phyloP scores from a whole-genome alignment of 2,888 invertebrate species.

The Hydriomena furcata region DNA sequence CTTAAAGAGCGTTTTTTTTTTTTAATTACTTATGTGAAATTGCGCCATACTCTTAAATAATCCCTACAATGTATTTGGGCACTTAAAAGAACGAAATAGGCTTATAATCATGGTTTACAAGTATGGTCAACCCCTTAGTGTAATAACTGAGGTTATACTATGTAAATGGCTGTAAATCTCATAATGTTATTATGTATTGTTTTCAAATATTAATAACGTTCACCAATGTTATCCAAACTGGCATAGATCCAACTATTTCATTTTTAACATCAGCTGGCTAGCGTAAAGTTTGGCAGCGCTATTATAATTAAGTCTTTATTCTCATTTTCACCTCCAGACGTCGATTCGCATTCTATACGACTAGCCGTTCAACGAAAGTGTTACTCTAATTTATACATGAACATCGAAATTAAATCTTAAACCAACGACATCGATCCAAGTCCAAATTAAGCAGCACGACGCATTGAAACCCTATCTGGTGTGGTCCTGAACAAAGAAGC shows the following conservation, averaged over 20 bases:
- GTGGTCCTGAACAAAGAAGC: conserved; percentile 60
- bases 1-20: too few species aligned
- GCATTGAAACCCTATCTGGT: conserved; percentile 41
- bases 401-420: not conserved
- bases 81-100: too few species aligned
- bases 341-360: conserved; percentile 45
- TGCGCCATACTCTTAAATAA: too few species aligned
- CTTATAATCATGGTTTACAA: too few species aligned
- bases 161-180: not conserved
- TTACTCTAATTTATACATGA: not conserved
- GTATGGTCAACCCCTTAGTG: too few species aligned
- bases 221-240: conserved; percentile 45
- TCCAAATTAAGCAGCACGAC: conserved; percentile 24
- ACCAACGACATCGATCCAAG: conserved; percentile 9
- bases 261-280: conserved; percentile 56
- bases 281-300: conserved; percentile 71
- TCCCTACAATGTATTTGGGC: too few species aligned
- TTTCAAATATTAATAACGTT: conserved; percentile 26
- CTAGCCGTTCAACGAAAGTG: conserved; percentile 34
- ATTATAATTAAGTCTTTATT: conserved; percentile 55
- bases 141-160: too few species aligned
- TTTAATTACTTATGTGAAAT: too few species aligned
- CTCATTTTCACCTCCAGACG: conserved; percentile 72
- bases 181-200: conserved; percentile 12
- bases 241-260: conserved; percentile 65